Base-by-base conservation (phyloP, 2,888 invertebrate species). In the Girardia tigrina region DNA sequence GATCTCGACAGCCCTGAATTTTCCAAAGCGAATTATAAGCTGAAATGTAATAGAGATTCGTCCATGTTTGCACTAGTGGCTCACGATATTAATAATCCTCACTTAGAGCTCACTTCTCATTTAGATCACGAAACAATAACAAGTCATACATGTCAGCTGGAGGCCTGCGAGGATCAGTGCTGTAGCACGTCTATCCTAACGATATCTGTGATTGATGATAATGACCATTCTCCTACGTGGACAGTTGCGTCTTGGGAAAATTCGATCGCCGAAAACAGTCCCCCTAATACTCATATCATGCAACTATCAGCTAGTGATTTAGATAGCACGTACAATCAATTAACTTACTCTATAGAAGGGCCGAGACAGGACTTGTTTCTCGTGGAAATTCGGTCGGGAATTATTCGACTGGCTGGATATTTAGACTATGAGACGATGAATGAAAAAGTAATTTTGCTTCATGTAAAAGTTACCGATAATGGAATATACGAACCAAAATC, bases 221-320 rank as follows among this genome's bases (percentile, higher is more conserved):
- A 74, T 69, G 74, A 74, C 74, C 36, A 74, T 42, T 27, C 56
- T 42, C 74, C 74, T 23, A 28, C n/a, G 16, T 74, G 74, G 74
- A 20, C 26, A 14, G 74, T 74, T 26, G 1, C 0, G 20, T 42
- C 28, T 2, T 28, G 29, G 36, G 23, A 74, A 20, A 27, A 71
- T 27, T 73, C 74, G 0, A 28, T 74, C 27, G 71, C 74, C 20
- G 74, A 74, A 69, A 74, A 74, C n/a, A 69, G 20, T 14, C 74
- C 56, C 26, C 72, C 74, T 8, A 74, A 74, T 26, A 74, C 74
- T 20, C 56, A 28, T 20, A 42, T 42, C 26, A 42, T 29, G 27
- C 42, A 42, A 14, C 72, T 69, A 14, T 56, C 56, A 2, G 56
- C 56, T 14, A 74, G 20, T 4, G 74, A 74, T 69, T 26, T 26